These are phyloP conservation scores for Aurelia sp. DNA, from an alignment of 30 jellyfish, hydroid and myxozoan genomes.

Conservation along the genomic window DNA sequence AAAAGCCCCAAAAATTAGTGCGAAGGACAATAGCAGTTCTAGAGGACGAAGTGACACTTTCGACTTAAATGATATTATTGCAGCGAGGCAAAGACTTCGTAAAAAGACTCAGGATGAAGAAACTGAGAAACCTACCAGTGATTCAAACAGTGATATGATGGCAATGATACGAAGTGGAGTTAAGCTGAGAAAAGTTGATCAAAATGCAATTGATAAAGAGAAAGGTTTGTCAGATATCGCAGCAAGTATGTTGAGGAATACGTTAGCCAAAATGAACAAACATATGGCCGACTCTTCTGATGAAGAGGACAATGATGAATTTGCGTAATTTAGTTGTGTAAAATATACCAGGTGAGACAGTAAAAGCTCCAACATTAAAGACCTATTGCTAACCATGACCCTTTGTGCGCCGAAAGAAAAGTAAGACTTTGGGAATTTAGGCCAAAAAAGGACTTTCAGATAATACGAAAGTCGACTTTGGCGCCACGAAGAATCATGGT, in stretches of 20 bases:
- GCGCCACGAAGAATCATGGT: too few relatives aligned
- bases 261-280: conserved; percentile 79
- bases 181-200: conserved; percentile 78
- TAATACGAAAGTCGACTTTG: too few relatives aligned
- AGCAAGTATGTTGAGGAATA: conserved; percentile 70
- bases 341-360: too few relatives aligned
- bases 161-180: conserved; percentile 75
- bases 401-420: too few relatives aligned
- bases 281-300: conserved; percentile 82
- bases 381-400: too few relatives aligned
- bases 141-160: conserved; percentile 46
- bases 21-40: neutral
- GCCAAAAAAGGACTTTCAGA: too few relatives aligned
- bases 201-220: conserved; percentile 16
- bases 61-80: conserved; percentile 45
- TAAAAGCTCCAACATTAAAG: too few relatives aligned
- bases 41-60: conserved; percentile 21
- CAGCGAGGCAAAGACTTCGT: conserved; percentile 63
- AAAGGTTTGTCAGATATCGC: conserved; percentile 56
- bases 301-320: conserved; percentile 69
- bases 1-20: neutral
- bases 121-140: neutral
- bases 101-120: conserved; percentile 20
- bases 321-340: neutral
- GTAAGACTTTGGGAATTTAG: too few relatives aligned